Base-by-base conservation (phyloP, 2,888 invertebrate species). In the Machimus rusticus region DNA sequence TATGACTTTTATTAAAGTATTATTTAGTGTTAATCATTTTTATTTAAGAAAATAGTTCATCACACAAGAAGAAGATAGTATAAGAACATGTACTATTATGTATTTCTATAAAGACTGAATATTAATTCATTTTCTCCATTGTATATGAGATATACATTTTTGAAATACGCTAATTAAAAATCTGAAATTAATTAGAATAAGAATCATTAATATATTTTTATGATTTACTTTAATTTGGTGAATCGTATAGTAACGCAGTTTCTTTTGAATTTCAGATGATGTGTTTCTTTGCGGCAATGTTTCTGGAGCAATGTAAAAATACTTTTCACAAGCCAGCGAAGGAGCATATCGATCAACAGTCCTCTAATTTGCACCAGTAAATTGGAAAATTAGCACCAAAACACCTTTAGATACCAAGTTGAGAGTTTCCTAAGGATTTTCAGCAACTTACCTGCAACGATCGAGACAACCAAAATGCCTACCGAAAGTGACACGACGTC, bases 401-500 rank as follows among this genome's bases (percentile, higher is more conserved):
- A 28, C 19, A 66, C 9, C 28, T 66, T 39, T 66, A 66, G 66
- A 66, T 12, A 66, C 66, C 28, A n/a, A n/a, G 66, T 28, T 14
- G 8, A 34, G 12, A 39, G 23, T 78, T 78, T 78, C 43, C 39
- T n/a, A 78, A 74, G 37, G 74, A 16, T 14, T 23, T 66, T 23
- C 28, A 19, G 23, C 23, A 66, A 66, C 9, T 28, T 23, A 66
- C 66, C 19, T 23, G 12, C 9, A 23, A 12, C n/a, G 31, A 39
- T 74, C 31, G 84, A 87, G 51, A 12, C 55, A 16, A 39, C 39
- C 28, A 76, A 88, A 87, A 89, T 89, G 89, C 89, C 89, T 46
- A 88, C 88, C 79, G 89, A 87, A 87, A 89, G 87, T 78, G 88
- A 81, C 78, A 79, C 89, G 55, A 88, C 85, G 37, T 88, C 89